A percentile compares a stretch with the other conserved stretches of the same genome.
phyloP scores from a whole-genome alignment of 2,797 vertebrate genomes.

The Amblyraja radiata region DNA sequence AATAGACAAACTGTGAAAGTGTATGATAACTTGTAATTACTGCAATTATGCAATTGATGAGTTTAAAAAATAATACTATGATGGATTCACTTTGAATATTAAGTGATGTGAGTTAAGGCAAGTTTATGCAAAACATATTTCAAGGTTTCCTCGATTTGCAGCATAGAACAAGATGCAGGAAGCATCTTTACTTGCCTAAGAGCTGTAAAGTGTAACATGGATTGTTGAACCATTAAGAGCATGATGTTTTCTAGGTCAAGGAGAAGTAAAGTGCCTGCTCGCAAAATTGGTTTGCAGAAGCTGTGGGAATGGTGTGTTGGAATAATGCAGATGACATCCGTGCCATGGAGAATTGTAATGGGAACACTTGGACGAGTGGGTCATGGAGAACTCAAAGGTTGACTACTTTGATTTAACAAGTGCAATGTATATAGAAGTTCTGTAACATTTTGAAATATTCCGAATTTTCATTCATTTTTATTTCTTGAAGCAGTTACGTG shows the following conservation, averaged over 20 bases:
- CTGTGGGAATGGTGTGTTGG: slow-evolving; percentile 95
- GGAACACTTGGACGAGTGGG: slow-evolving; percentile 87
- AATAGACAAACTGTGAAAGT: neutral
- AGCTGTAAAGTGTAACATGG: neutral
- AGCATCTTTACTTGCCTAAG: neutral
- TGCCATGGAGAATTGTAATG: slow-evolving; percentile 95
- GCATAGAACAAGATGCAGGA: neutral
- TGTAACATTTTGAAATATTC: slow-evolving; percentile 6
- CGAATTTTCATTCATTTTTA: neutral
- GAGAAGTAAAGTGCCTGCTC: slow-evolving; percentile 81
- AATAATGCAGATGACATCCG: slow-evolving; percentile 90
- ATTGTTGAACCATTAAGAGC: neutral
- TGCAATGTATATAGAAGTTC: neutral
- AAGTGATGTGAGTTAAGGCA: neutral
- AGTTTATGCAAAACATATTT: neutral
- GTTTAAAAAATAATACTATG: neutral
- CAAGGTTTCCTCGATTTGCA: neutral
- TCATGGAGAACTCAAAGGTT: slow-evolving; percentile 92
- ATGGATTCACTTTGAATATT: neutral
- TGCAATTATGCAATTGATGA: neutral
- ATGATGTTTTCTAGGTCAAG: slow-evolving; percentile 61
- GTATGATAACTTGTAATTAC: neutral
- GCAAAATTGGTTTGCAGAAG: slow-evolving; percentile 91
- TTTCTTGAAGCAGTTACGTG: neutral
- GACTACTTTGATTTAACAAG: neutral